A percentile compares a stretch with the other conserved stretches of the same genome.
These are phyloP conservation scores for Acanthopagrus latus DNA, from an alignment of 2,797 vertebrate genomes.

Conservation along the genomic window DNA sequence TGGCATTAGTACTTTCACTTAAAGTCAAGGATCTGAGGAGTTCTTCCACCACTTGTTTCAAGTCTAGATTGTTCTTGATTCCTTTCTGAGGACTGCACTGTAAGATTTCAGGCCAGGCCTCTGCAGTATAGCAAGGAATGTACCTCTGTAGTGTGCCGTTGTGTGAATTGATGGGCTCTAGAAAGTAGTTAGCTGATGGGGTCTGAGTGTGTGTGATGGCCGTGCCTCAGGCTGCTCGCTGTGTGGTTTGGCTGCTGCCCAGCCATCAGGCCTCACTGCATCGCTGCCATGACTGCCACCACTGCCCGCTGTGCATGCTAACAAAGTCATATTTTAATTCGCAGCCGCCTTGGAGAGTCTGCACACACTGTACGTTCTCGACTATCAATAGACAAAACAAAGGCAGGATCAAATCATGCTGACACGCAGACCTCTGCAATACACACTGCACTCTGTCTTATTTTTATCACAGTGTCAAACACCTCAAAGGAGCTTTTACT, in stretches of 20 bases:
- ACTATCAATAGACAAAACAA: slow-evolving; percentile 32
- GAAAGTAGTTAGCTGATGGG: slow-evolving; percentile 67
- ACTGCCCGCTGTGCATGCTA: slow-evolving; percentile 71
- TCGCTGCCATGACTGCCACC: slow-evolving; percentile 28
- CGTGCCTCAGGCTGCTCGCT: slow-evolving; percentile 50
- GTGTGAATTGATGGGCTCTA: slow-evolving; percentile 66
- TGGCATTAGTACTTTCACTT: too few relatives aligned
- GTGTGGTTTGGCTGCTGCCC: slow-evolving; percentile 61
- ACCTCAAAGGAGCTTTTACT: slow-evolving; percentile 8
- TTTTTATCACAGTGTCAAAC: slow-evolving; percentile 19
- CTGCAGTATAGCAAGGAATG: slow-evolving; percentile 49
- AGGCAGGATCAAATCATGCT: slow-evolving; percentile 52
- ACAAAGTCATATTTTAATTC: slow-evolving; percentile 68
- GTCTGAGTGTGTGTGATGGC: slow-evolving; percentile 34
- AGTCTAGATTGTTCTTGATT: neutral
- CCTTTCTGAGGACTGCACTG: neutral
- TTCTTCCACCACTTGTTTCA: neutral
- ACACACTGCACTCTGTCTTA: slow-evolving; percentile 8
- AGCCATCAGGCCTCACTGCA: slow-evolving; percentile 56
- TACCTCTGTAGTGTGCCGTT: slow-evolving; percentile 53
- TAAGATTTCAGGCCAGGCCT: slow-evolving; percentile 24
- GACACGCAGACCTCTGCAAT: slow-evolving; percentile 18
- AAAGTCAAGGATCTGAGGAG: too few relatives aligned
- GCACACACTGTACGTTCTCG: slow-evolving; percentile 31
- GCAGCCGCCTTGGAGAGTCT: slow-evolving; percentile 45